Conservation (phyloP, 2,113 vertebrate species). For the Actenoides lindsayi region DNA sequence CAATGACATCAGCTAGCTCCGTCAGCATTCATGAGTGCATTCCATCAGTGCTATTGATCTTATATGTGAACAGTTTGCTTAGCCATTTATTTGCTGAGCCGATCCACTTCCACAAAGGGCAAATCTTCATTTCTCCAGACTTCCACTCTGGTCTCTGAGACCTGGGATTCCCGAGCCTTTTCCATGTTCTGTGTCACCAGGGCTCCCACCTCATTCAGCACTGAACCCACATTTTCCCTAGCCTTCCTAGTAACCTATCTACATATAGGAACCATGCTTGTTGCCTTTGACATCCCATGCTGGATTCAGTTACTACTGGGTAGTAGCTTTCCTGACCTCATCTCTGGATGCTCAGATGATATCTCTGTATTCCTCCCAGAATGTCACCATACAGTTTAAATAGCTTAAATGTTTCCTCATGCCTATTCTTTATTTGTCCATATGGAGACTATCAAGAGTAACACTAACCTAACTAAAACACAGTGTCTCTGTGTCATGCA, state of each 20-base stretch:
- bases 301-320: neutral
- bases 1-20: neutral
- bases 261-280: neutral
- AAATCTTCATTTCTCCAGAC: neutral
- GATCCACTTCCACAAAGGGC: neutral
- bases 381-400: neutral
- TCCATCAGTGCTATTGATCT: neutral
- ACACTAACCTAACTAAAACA: neutral
- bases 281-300: neutral
- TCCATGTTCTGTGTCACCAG: neutral
- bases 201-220: neutral
- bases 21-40: neutral
- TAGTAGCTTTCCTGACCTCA: neutral
- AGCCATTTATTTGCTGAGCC: neutral
- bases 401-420: neutral
- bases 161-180: neutral
- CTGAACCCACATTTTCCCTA: neutral
- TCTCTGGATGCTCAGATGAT: neutral
- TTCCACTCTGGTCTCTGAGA: neutral
- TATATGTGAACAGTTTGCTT: neutral
- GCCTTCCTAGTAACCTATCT: neutral
- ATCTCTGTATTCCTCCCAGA: neutral
- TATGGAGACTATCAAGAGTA: neutral
- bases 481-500: neutral
- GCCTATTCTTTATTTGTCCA: neutral